Conservation (phyloP, 2,888 invertebrate species). For the Ischnura elegans region DNA sequence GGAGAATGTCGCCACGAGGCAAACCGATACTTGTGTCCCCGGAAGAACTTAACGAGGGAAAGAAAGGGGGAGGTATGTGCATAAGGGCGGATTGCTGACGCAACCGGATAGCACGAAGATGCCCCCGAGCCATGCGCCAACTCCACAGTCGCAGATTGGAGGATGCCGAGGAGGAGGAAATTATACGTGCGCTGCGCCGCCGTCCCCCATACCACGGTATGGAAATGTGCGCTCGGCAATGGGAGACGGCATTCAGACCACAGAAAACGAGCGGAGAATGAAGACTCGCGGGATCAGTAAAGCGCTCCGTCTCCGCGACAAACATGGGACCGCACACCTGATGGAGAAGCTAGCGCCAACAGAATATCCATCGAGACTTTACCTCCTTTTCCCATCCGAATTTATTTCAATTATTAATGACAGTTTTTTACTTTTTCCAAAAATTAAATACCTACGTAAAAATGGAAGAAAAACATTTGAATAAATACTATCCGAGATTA, state of each 20-base stretch:
- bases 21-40: no score
- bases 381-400: no score
- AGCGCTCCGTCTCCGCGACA: neutral
- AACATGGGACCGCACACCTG: neutral
- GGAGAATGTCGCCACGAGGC: no score
- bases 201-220: neutral
- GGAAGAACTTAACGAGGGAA: neutral
- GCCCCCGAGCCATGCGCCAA: conserved; percentile 24
- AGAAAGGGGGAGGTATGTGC: neutral
- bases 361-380: no score
- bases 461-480: no score
- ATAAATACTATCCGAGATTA: no score
- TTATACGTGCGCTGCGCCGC: conserved; percentile 25
- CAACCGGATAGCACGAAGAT: conserved; percentile 53
- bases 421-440: no score
- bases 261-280: neutral
- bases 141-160: neutral
- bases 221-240: neutral
- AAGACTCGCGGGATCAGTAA: neutral
- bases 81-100: conserved; percentile 43
- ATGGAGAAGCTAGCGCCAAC: neutral
- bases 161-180: conserved; percentile 38
- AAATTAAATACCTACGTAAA: no score
- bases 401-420: no score
- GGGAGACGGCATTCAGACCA: neutral